Evolutionary conservation across 2,797 vertebrate genomes (phyloP).

Genomic region (Muraenolepis orangiensis): DNA sequence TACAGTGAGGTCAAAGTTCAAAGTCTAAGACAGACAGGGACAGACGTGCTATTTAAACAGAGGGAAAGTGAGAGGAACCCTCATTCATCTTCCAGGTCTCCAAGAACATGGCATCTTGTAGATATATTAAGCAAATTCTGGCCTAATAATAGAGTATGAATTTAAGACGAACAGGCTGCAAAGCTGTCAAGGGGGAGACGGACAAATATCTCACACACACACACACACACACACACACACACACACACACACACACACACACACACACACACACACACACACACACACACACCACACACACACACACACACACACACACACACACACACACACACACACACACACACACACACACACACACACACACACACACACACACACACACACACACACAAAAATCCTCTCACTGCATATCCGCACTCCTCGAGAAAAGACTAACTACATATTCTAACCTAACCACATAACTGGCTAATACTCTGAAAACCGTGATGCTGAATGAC

Average conservation of each 20-base stretch:
- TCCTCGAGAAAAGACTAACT: neutral
- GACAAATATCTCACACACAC: too few species aligned
- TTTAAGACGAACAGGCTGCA: too few species aligned
- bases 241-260: slow-evolving; percentile 6
- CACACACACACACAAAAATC: neutral
- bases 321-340: neutral
- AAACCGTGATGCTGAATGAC: neutral
- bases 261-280: neutral
- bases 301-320: slow-evolving; percentile 6
- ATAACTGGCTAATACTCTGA: neutral
- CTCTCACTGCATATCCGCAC: neutral
- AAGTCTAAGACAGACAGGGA: too few species aligned
- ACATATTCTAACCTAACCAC: neutral
- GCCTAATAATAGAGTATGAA: neutral
- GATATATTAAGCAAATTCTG: neutral
- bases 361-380: neutral
- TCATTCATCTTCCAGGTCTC: neutral
- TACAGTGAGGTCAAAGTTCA: neutral
- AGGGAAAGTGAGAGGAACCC: neutral
- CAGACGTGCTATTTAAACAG: too few species aligned
- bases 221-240: neutral
- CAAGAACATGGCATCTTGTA: neutral
- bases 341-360: neutral
- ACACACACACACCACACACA: neutral
- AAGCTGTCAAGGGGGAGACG: too few species aligned